phyloP scores from a whole-genome alignment of 2,888 invertebrate species.

The Lobophora halterata region DNA sequence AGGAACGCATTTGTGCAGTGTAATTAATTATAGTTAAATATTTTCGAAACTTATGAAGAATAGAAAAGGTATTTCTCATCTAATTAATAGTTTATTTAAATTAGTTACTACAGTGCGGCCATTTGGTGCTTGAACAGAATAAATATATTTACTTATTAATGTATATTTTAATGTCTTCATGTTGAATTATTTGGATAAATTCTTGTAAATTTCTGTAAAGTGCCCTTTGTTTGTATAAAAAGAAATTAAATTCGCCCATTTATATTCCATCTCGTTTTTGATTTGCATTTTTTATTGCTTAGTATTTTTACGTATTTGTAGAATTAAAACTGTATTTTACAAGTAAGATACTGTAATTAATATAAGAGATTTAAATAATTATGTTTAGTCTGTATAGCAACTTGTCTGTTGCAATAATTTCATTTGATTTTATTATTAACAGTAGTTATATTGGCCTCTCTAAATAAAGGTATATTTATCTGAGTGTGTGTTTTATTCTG shows the following conservation, averaged over 20 bases:
- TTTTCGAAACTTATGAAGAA: slow-evolving; percentile 54
- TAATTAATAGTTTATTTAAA: slow-evolving; percentile 22
- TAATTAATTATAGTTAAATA: slow-evolving; percentile 33
- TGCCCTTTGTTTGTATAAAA: slow-evolving; percentile 24
- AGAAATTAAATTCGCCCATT: slow-evolving; percentile 50
- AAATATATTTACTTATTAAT: slow-evolving; percentile 24
- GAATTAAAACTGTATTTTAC: slow-evolving; percentile 49
- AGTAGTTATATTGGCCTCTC: slow-evolving; percentile 74
- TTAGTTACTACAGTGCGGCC: slow-evolving; percentile 27
- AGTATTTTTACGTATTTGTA: slow-evolving; percentile 51
- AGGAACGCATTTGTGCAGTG: slow-evolving; percentile 39
- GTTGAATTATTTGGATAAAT: slow-evolving; percentile 19
- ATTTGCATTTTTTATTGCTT: slow-evolving; percentile 63
- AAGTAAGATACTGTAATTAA: slow-evolving; percentile 53
- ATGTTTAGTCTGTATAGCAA: slow-evolving; percentile 49
- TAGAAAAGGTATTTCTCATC: slow-evolving; percentile 30
- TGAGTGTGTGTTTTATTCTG: slow-evolving; percentile 32
- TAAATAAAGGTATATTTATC: slow-evolving; percentile 75
- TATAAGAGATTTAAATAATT: slow-evolving; percentile 52
- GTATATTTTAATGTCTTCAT: slow-evolving; percentile 20
- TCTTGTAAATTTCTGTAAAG: slow-evolving; percentile 23
- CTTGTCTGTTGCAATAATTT: slow-evolving; percentile 51
- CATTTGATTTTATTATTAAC: slow-evolving; percentile 51
- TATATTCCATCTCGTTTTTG: slow-evolving; percentile 59
- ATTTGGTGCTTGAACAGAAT: slow-evolving; percentile 55